These are phyloP conservation scores for Paradoxurus hermaphroditus DNA, from an alignment of 2,113 vertebrate genomes.

Conservation along the genomic window DNA sequence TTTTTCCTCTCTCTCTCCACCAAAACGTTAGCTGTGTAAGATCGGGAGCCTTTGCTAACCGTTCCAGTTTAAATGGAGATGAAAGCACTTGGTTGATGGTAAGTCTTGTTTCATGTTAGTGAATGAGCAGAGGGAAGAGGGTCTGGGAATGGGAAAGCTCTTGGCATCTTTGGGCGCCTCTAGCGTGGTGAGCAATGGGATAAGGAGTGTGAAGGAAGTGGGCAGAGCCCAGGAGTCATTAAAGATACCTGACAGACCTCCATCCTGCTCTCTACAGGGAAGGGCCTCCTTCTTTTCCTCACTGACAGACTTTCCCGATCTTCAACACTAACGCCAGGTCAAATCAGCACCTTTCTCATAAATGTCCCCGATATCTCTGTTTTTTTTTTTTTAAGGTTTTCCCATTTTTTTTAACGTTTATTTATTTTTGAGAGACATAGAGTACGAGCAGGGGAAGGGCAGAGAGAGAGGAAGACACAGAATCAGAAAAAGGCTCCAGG, in stretches of 20 bases:
- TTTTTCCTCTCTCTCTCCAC: neutral
- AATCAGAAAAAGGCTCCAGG: too few species aligned
- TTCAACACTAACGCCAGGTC: neutral
- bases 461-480: too few species aligned
- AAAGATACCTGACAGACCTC: rapidly evolving
- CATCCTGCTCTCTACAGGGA: rapidly evolving
- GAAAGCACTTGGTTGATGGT: neutral
- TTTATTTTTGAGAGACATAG: too few species aligned
- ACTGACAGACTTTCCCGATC: neutral
- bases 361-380: neutral
- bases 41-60: neutral
- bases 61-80: neutral
- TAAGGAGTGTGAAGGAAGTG: neutral
- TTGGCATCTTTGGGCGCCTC: neutral
- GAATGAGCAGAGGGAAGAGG: neutral
- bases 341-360: too few species aligned
- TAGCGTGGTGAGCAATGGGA: neutral
- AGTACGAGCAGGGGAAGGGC: too few species aligned
- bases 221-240: neutral
- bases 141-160: neutral
- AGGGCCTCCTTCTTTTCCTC: neutral
- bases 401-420: too few species aligned
- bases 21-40: neutral
- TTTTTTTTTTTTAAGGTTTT: too few species aligned
- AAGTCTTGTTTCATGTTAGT: neutral